Percentiles rank a stretch among this genome's conserved stretches.
These are phyloP conservation scores for Acipenser ruthenus DNA, from an alignment of 2,797 vertebrate species.

Conservation along the genomic window DNA sequence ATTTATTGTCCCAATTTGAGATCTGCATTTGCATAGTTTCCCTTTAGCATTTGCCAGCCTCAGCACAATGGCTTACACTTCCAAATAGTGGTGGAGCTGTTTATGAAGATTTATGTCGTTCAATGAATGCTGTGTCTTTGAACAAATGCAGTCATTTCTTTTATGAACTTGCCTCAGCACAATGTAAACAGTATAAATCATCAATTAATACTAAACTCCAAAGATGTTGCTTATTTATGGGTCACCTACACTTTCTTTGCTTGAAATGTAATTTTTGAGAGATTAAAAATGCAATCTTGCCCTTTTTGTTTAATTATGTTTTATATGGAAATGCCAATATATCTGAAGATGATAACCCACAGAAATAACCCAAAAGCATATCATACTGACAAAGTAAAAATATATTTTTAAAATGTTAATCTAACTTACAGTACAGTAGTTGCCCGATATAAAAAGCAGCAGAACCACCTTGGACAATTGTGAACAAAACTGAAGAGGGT, in stretches of 20 bases:
- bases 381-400: no score
- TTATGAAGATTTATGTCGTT: slow-evolving; percentile 32
- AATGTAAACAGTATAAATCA: slow-evolving; percentile 19
- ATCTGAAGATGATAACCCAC: no score
- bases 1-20: slow-evolving; percentile 9
- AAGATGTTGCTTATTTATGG: slow-evolving; percentile 2
- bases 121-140: slow-evolving; percentile 21
- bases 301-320: no score
- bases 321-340: no score
- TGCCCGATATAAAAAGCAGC: no score
- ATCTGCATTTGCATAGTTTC: slow-evolving; percentile 1
- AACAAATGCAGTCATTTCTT: slow-evolving; percentile 22
- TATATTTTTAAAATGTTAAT: no score
- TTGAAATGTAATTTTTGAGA: no score
- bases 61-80: slow-evolving; percentile 14
- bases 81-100: slow-evolving; percentile 14
- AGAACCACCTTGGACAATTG: no score
- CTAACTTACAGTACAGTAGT: no score
- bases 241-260: background rate
- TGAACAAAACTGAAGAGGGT: no score
- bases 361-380: no score
- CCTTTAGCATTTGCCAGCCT: slow-evolving; percentile 21
- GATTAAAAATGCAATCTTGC: no score
- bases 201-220: slow-evolving; percentile 2
- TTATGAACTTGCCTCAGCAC: slow-evolving; percentile 21